phyloP scores from a whole-genome alignment of 2,113 vertebrate genomes.

The Indri indri region DNA sequence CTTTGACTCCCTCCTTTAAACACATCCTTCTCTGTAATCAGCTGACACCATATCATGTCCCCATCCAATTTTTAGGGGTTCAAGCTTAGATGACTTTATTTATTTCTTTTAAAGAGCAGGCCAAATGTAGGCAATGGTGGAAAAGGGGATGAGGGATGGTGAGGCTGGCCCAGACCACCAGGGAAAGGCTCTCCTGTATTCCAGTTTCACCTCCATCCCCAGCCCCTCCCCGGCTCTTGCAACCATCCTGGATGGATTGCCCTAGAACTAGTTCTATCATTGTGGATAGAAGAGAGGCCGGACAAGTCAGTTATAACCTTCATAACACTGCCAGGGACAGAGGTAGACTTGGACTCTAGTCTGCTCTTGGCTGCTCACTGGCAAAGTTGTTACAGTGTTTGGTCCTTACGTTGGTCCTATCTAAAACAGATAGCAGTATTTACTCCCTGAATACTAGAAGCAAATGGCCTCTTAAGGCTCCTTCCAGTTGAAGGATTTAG shows the following conservation, averaged over 20 bases:
- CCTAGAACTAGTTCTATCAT: not conserved
- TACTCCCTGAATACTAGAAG: not conserved
- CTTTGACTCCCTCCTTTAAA: not conserved
- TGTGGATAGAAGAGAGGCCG: not conserved
- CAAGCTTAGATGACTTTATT: not conserved
- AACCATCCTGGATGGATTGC: fast-evolving
- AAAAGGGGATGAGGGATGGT: fast-evolving
- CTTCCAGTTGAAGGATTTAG: not conserved
- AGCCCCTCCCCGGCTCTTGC: fast-evolving
- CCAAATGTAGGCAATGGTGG: not conserved
- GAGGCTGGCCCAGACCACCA: not conserved
- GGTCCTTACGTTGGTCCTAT: not conserved
- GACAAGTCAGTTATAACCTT: not conserved
- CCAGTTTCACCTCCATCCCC: fast-evolving
- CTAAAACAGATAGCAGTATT: not conserved
- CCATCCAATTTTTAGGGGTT: not conserved
- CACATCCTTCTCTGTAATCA: not conserved
- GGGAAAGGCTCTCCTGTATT: fast-evolving
- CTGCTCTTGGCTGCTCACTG: not conserved
- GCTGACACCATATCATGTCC: not conserved
- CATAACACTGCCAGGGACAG: not conserved
- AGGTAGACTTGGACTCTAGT: not conserved
- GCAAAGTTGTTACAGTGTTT: not conserved
- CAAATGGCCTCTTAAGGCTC: not conserved
- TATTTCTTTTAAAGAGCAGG: not conserved